These are phyloP conservation scores for Melanocharis versteri DNA, from an alignment of 2,113 vertebrate genomes.

Conservation along the genomic window DNA sequence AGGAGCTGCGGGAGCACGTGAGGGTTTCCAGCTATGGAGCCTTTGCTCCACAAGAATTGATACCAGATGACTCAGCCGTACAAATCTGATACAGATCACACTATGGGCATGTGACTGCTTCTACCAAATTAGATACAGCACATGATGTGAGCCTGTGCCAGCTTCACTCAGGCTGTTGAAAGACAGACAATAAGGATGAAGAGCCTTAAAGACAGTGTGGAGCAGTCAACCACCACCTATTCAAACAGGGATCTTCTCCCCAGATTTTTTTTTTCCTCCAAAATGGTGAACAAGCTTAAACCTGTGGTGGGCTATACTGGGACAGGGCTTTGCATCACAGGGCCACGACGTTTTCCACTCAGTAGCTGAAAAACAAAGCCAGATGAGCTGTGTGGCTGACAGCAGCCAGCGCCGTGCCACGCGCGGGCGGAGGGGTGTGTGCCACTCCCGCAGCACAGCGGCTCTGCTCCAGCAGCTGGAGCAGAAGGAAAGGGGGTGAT, in stretches of 20 bases:
- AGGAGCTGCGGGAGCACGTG: neutral
- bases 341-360: fast-evolving
- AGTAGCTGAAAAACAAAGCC: neutral
- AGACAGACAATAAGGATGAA: neutral
- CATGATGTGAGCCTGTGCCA: neutral
- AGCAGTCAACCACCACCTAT: neutral
- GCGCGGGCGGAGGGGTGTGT: fast-evolving
- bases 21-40: neutral
- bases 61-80: conserved; percentile 13
- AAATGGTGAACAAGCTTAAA: neutral
- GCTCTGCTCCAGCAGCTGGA: neutral
- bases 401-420: fast-evolving
- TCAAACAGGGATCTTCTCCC: neutral
- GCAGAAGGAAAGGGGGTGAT: neutral
- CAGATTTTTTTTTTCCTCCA: neutral
- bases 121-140: conserved; percentile 32
- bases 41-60: neutral
- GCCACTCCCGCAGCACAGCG: fast-evolving
- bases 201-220: neutral
- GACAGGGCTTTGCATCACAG: neutral
- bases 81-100: conserved; percentile 30
- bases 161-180: neutral
- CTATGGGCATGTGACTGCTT: conserved; percentile 3
- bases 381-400: neutral
- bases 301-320: neutral